Base-by-base conservation (phyloP, 2,888 invertebrate species). In the Chrysopilus asiliformis region DNA sequence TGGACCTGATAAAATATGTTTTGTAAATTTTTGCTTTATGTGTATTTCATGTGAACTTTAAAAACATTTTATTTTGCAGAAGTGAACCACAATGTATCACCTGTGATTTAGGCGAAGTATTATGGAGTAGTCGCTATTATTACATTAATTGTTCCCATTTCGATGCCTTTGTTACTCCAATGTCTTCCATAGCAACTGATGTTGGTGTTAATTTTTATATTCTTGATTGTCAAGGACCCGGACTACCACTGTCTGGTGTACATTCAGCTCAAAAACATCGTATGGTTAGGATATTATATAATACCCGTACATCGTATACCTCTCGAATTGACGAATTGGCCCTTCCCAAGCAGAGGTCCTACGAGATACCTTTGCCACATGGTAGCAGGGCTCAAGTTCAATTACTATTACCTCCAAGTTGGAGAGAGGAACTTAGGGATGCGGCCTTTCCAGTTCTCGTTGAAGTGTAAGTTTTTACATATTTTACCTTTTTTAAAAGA, bases 211-310 rank as follows among this genome's bases (percentile, higher is more conserved):
- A 61, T 31, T 60, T 53, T 47, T 89, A 86, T 60, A 86, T 87
- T 48, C 71, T 91, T 49, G 78, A 84, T 56, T 94, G 94, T 63
- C 79, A 82, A 51, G 93, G 93, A n/a, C 91, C 90, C 28, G 86
- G 85, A 42, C 74, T 90, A 45, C 91, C 93, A 42, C 70, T 85
- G 49, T 83, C 83, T 30, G 84, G 63, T 40, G 72, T 84, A 47
- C 85, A 86, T 60, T 74, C 76, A 47, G 75, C 77, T 51, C 70
- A 70, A 50, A 77, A 76, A 32, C 83, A 85, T 64, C 79, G 79
- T 57, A 69, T 85, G 62, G 70, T 80, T 46, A 73, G 79, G 60
- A 72, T 82, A 51, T 68, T 85, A 47, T 85, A 80, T 65, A 89
- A 78, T 62, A 77, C 76, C 58, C 70, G 73, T 64, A 75, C 74